Conservation (phyloP, 2,888 invertebrate genomes). For the Eurytoma adleriae region DNA sequence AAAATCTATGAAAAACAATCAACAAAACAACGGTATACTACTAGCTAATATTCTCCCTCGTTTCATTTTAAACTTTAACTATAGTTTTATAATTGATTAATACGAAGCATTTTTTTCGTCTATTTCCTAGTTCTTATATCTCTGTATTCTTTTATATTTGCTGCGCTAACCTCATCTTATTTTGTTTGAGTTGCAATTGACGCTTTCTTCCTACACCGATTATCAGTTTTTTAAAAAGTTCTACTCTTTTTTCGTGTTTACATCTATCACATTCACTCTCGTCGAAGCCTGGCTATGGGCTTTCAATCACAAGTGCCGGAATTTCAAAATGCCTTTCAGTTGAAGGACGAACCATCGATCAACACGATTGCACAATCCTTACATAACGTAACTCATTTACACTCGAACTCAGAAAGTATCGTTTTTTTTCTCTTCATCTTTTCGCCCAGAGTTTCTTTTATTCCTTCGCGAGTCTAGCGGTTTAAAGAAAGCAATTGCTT, state of each 20-base stretch:
- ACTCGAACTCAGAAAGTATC: too few relatives aligned
- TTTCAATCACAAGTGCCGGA: slow-evolving; percentile 12
- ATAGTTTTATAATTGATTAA: slow-evolving; percentile 50
- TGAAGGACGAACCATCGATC: slow-evolving; percentile 1
- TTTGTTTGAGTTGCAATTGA: slow-evolving; percentile 55
- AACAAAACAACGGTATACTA: slow-evolving; percentile 72
- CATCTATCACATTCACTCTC: not conserved
- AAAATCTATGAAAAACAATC: slow-evolving; percentile 75
- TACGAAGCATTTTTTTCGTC: slow-evolving; percentile 48
- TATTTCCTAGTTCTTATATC: slow-evolving; percentile 47
- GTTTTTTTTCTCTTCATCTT: too few relatives aligned
- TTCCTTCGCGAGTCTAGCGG: too few relatives aligned
- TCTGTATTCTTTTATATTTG: slow-evolving; percentile 30
- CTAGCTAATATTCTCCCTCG: slow-evolving; percentile 41
- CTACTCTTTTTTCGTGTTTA: not conserved
- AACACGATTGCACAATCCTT: too few relatives aligned
- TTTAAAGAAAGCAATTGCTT: too few relatives aligned
- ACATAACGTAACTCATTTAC: too few relatives aligned
- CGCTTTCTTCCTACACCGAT: slow-evolving; percentile 43
- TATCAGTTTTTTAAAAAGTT: slow-evolving; percentile 5
- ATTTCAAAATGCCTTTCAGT: slow-evolving; percentile 2
- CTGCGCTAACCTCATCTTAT: slow-evolving; percentile 23
- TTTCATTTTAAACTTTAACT: slow-evolving; percentile 40
- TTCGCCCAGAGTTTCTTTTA: too few relatives aligned
- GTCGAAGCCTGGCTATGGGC: slow-evolving; percentile 10